These are phyloP conservation scores for Tachina fera DNA, from an alignment of 2,888 invertebrate species.

Conservation along the genomic window DNA sequence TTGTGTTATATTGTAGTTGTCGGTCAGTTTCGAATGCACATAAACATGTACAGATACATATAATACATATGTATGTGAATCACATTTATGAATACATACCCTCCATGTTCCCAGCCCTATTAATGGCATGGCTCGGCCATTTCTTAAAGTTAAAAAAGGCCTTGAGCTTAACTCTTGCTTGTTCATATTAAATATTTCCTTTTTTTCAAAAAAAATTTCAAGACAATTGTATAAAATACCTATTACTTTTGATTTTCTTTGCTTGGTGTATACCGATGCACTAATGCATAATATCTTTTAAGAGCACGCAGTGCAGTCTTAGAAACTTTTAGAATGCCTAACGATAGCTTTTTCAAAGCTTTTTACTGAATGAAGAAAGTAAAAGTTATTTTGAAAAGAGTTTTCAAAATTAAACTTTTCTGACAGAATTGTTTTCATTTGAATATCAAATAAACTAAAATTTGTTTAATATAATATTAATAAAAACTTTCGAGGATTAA, in stretches of 20 bases:
- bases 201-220: background rate
- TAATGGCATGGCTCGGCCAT: conserved; percentile 86
- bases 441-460: background rate
- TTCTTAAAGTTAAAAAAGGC: conserved; percentile 85
- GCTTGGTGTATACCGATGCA: conserved; percentile 1
- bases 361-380: background rate
- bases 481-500: background rate
- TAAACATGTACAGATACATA: background rate
- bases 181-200: conserved; percentile 31
- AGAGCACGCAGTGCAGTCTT: conserved; percentile 16
- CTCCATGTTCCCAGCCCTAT: conserved; percentile 92
- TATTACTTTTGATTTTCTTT: background rate
- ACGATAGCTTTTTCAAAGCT: conserved; percentile 23
- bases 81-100: conserved; percentile 81
- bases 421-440: background rate
- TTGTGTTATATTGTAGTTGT: conserved; percentile 19
- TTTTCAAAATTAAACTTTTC: background rate
- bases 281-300: conserved; percentile 2
- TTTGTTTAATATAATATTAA: background rate
- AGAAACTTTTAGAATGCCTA: conserved; percentile 40
- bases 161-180: conserved; percentile 75
- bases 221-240: background rate
- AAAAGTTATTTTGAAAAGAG: background rate
- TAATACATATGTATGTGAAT: too few species aligned
- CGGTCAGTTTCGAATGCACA: conserved; percentile 46